phyloP scores from a whole-genome alignment of 2,113 vertebrate species.

The Eretmochelys imbricata region DNA sequence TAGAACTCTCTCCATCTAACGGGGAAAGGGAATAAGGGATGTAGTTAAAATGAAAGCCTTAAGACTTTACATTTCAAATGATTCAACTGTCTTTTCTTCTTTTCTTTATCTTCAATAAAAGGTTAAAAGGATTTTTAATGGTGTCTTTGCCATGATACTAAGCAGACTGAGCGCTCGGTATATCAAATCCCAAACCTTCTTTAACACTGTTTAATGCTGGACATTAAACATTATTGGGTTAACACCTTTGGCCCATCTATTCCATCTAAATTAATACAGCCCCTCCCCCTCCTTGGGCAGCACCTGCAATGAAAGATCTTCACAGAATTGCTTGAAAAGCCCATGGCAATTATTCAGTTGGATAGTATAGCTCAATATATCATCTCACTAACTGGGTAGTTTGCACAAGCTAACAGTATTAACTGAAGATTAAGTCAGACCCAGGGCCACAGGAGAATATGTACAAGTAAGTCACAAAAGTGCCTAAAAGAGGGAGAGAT shows the following conservation, averaged over 20 bases:
- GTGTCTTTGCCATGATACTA: neutral
- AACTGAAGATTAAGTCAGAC: neutral
- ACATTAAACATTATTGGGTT: neutral
- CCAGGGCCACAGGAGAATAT: neutral
- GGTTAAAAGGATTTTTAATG: neutral
- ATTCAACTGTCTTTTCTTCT: neutral
- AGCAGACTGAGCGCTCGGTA: neutral
- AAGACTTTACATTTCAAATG: neutral
- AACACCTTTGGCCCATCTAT: neutral
- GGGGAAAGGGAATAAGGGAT: neutral
- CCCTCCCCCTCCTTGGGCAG: neutral
- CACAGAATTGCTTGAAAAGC: neutral
- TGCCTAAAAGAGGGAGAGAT: neutral
- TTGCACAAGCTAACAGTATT: neutral
- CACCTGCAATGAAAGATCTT: neutral
- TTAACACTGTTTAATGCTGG: neutral
- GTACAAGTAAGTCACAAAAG: neutral
- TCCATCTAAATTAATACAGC: neutral
- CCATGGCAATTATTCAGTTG: neutral
- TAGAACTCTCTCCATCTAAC: neutral
- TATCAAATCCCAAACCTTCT: neutral
- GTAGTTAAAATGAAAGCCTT: neutral
- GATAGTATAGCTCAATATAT: neutral
- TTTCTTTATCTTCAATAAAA: neutral
- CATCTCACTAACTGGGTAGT: neutral